These are phyloP conservation scores for Petrophora chlorosata DNA, from an alignment of 2,888 invertebrate genomes.

Conservation along the genomic window DNA sequence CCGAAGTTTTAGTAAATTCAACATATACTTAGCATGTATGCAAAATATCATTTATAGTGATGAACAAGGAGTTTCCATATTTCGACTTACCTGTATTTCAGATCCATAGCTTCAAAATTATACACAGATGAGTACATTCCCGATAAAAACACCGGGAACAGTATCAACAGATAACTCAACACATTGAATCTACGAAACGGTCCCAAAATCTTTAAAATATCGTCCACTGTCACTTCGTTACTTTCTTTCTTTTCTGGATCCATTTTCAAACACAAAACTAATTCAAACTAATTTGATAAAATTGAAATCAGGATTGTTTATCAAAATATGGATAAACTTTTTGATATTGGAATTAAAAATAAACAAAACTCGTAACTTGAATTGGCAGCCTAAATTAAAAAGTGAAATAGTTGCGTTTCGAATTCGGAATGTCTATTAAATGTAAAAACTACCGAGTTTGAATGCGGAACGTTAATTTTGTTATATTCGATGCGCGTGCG, in stretches of 20 bases:
- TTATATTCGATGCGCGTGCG: slow-evolving; percentile 50
- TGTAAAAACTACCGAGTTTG: slow-evolving; percentile 26
- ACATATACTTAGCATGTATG: no score
- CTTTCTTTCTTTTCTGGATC: slow-evolving; percentile 67
- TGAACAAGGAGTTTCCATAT: background rate
- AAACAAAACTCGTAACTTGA: no score
- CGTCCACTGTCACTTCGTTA: slow-evolving; percentile 71
- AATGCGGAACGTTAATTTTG: slow-evolving; percentile 36
- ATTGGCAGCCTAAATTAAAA: no score
- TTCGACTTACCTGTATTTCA: slow-evolving; percentile 70
- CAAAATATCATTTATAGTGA: no score
- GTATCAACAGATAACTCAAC: slow-evolving; percentile 63
- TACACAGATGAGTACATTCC: slow-evolving; percentile 78
- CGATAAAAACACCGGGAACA: slow-evolving; percentile 71
- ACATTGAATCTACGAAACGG: slow-evolving; percentile 74
- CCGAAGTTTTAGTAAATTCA: no score
- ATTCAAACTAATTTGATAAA: no score
- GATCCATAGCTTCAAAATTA: slow-evolving; percentile 77
- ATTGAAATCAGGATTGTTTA: no score
- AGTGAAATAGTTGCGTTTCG: background rate
- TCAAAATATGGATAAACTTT: no score
- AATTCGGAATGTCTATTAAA: slow-evolving; percentile 16
- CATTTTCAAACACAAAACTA: slow-evolving; percentile 53
- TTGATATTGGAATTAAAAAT: no score
- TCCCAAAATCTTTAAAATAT: slow-evolving; percentile 68